Evolutionary conservation across 2,797 vertebrate genomes (phyloP), one percentile per base, ranked within the genome.

Genomic region (Brotula barbata): DNA sequence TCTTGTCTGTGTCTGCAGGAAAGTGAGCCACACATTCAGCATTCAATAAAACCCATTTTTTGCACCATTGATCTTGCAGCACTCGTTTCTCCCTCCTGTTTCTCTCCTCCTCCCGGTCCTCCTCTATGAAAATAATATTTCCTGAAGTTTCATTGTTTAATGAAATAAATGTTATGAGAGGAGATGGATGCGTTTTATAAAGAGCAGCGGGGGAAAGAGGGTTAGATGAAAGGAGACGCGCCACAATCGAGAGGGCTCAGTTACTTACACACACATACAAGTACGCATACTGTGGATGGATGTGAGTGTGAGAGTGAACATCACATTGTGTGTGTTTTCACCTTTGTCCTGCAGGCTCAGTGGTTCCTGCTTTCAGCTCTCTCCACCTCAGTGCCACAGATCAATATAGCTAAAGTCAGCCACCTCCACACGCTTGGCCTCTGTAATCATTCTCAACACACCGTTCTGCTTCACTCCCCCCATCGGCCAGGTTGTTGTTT

Each of bases 41-140:
- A 90, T 92, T 95, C 94, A 71, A 94, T 95, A 94, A 90, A 92
- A 86, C 90, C 92, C 88, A 92, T 94, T 92, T 93, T 85, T 92
- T 90, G 89, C 88, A 89, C 81, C 92, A 94, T 94, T 89, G 94
- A 95, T 95, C 90, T 85, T 80, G 64, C 77, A 62, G 80, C 87
- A 75, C 77, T 87, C 78, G 78, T 88, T 86, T 87, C 79, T 87
- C 64, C 47, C 43, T 61, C 44, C 58, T 60, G 55, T 72, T 77
- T 73, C 61, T 21, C 82, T 72, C 23, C 39, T 73, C 60, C 69
- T 68, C 40, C 25, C 40, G 20, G 44, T 74, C 56, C 64, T 82
- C 87, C 80, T 85, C 82, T 82, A 71, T 88, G 81, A 87, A 88
- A 89, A 91, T 87, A 52, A 76, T 85, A 85, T 90, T 87, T 92